Conservation (phyloP, 2,797 vertebrate genomes). For the Pelobates cultripes region DNA sequence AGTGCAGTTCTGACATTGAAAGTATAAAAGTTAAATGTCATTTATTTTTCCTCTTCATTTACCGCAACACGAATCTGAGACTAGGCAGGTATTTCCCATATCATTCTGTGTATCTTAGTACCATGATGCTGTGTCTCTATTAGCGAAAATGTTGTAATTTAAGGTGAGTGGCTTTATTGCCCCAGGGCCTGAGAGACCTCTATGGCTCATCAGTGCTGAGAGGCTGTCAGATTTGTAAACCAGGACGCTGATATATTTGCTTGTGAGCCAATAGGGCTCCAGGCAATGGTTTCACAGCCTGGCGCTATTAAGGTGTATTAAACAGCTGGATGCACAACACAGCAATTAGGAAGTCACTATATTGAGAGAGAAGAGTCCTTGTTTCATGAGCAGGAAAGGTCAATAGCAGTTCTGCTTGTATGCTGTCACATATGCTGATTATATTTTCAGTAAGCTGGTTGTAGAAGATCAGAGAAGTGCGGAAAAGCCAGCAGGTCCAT, state of each 20-base stretch:
- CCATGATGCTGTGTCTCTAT: not conserved
- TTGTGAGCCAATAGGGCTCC: not conserved
- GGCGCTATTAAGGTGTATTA: not conserved
- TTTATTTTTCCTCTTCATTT: too few species aligned
- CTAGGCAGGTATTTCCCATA: too few species aligned
- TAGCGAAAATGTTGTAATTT: not conserved
- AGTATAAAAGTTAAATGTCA: too few species aligned
- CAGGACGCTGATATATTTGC: too few species aligned
- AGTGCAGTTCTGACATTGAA: too few species aligned
- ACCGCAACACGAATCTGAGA: too few species aligned
- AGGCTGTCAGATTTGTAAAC: not conserved
- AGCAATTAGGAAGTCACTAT: not conserved
- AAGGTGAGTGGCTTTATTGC: not conserved
- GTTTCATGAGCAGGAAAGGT: not conserved
- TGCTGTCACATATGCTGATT: too few species aligned
- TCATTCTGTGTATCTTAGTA: too few species aligned
- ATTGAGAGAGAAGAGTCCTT: not conserved
- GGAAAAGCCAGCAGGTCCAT: too few species aligned
- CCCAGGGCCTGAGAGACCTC: not conserved
- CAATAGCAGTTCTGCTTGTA: not conserved
- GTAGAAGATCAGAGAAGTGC: too few species aligned
- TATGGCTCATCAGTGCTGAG: not conserved
- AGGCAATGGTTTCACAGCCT: not conserved
- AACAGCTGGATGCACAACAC: not conserved
- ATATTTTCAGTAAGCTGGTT: too few species aligned